Evolutionary conservation across 2,113 vertebrate genomes (phyloP).

Genomic region (Hippocampus barbouri): DNA sequence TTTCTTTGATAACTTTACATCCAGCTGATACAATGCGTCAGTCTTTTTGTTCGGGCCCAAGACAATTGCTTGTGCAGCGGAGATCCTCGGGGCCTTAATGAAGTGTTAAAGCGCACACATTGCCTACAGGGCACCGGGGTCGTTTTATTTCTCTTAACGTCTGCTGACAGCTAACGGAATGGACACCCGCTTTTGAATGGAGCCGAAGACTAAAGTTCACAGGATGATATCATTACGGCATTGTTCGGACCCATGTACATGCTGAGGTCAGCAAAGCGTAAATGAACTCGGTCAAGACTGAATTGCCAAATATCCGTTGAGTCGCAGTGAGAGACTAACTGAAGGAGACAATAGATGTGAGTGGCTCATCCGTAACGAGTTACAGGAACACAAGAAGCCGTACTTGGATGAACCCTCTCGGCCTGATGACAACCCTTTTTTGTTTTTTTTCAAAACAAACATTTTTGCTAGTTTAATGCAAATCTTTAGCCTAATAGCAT

Average conservation of each 20-base stretch:
- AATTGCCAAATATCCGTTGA: slow-evolving; percentile 28
- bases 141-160: slow-evolving; percentile 45
- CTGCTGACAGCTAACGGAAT: slow-evolving; percentile 62
- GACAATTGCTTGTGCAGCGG: slow-evolving; percentile 57
- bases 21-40: slow-evolving; percentile 71
- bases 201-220: slow-evolving; percentile 43
- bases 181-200: slow-evolving; percentile 34
- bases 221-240: slow-evolving; percentile 51
- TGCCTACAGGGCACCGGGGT: slow-evolving; percentile 48
- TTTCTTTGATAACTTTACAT: slow-evolving; percentile 70
- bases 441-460: too few species aligned
- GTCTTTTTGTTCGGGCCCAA: slow-evolving; percentile 58
- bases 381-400: neutral
- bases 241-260: slow-evolving; percentile 32
- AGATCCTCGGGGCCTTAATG: slow-evolving; percentile 54
- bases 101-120: slow-evolving; percentile 55
- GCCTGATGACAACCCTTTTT: neutral
- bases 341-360: slow-evolving; percentile 31
- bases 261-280: slow-evolving; percentile 40
- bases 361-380: slow-evolving; percentile 9
- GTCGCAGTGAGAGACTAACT: slow-evolving; percentile 42
- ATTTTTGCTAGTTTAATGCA: too few species aligned
- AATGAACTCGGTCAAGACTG: slow-evolving; percentile 33
- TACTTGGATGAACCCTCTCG: neutral
- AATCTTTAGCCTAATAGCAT: too few species aligned